These are phyloP conservation scores for Drosophila willistoni DNA, from an alignment of 1,140 invertebrate species.

Conservation along the genomic window DNA sequence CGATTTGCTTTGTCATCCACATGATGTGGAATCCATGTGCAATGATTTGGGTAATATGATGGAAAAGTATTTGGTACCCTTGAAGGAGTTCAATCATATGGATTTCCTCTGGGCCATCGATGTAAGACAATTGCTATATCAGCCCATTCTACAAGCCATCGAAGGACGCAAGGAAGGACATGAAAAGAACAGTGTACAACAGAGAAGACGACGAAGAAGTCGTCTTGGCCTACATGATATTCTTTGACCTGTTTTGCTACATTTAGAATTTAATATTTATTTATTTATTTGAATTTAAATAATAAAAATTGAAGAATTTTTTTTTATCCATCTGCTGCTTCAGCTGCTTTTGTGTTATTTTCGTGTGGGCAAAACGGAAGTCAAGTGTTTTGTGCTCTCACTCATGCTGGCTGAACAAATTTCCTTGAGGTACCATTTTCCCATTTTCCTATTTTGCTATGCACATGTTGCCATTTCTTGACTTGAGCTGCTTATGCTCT, in stretches of 20 bases:
- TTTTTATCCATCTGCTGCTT: slow-evolving; percentile 48
- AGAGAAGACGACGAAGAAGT: slow-evolving; percentile 5
- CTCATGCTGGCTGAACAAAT: slow-evolving; percentile 60
- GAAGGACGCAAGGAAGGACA: slow-evolving; percentile 44
- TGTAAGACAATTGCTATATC: slow-evolving; percentile 85
- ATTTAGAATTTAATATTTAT: slow-evolving; percentile 61
- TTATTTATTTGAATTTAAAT: slow-evolving; percentile 71
- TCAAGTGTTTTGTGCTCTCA: slow-evolving; percentile 62
- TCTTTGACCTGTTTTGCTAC: slow-evolving; percentile 2
- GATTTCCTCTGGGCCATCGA: slow-evolving; percentile 88
- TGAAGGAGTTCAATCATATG: slow-evolving; percentile 86
- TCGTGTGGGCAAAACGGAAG: slow-evolving; percentile 64
- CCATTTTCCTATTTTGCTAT: slow-evolving; percentile 59
- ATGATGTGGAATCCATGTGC: slow-evolving; percentile 86
- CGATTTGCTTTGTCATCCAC: slow-evolving; percentile 85
- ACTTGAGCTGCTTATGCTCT: slow-evolving; percentile 54
- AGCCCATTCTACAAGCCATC: slow-evolving; percentile 84
- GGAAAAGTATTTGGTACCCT: slow-evolving; percentile 85
- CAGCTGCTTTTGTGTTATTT: neutral
- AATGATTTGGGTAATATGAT: slow-evolving; percentile 84
- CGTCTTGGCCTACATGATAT: slow-evolving; percentile 12
- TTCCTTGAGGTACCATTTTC: slow-evolving; percentile 68
- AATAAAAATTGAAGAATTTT: slow-evolving; percentile 45
- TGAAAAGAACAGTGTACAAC: neutral
- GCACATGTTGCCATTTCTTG: slow-evolving; percentile 54